These are phyloP conservation scores for Rhadina sibilatrix DNA, from an alignment of 2,113 vertebrate genomes.

Conservation along the genomic window DNA sequence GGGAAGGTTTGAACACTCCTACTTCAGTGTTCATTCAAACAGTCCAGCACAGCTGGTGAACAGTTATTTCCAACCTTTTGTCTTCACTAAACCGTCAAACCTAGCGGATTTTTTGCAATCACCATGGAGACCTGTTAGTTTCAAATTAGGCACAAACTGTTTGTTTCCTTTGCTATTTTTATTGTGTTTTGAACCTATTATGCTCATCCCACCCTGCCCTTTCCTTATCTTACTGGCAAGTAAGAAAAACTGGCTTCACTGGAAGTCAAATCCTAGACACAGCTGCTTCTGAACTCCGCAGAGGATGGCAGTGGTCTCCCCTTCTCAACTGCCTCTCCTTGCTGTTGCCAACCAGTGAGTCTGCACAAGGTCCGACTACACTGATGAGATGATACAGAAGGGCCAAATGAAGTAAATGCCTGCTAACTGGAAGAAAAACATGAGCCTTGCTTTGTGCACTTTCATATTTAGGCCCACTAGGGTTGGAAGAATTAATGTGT, in stretches of 20 bases:
- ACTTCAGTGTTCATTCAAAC: background rate
- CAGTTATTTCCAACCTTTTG: slow-evolving; percentile 24
- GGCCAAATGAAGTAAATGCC: background rate
- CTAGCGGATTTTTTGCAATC: background rate
- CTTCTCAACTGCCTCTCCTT: background rate
- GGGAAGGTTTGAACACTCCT: background rate
- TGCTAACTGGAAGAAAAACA: background rate
- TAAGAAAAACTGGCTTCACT: background rate
- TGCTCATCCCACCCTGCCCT: background rate
- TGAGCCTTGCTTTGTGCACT: background rate
- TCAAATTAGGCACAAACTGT: slow-evolving; percentile 38
- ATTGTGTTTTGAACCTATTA: background rate
- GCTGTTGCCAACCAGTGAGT: background rate
- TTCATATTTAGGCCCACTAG: background rate
- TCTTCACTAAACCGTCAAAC: background rate
- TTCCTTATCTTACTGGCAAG: background rate
- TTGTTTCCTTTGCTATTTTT: slow-evolving; percentile 56
- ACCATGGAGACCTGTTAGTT: slow-evolving; percentile 47
- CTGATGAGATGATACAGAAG: background rate
- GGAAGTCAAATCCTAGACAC: background rate
- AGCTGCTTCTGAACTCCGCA: rapidly evolving
- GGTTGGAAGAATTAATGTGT: background rate
- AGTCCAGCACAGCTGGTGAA: background rate
- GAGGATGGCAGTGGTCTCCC: rapidly evolving
- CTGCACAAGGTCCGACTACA: background rate